Base-by-base conservation (phyloP, 2,797 vertebrate genomes). In the Pogonophryne albipinna region DNA sequence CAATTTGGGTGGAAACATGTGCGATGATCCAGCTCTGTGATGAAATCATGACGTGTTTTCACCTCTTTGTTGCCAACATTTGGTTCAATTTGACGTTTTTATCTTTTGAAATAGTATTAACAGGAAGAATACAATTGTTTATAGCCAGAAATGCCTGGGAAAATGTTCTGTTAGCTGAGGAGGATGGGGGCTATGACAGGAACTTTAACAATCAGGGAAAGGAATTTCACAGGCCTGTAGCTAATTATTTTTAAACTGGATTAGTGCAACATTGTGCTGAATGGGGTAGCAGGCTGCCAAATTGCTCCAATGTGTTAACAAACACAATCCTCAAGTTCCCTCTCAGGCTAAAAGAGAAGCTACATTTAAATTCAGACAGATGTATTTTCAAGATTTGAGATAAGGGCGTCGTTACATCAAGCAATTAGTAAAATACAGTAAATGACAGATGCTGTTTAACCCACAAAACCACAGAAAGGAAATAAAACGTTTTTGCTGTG, bases 171-270 rank as follows among this genome's bases (percentile, higher is more conserved):
- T 38, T 12, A 68, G 69, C 76, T 46, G 34, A 63, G 16, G 38
- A 72, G 55, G 73, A 83, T 19, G 13, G 65, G 71, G 72, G 80
- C 75, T 68, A 82, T 57, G 79, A 84, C 79, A 76, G 72, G 70
- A 90, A 86, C 85, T 82, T 90, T 91, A 85, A 89, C 80, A 88
- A 87, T 79, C 78, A 82, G 74, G 52, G 78, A 83, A 80, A 85
- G 86, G 83, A 90, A 92, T 91, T 93, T 92, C 84, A 90, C 89
- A 89, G 76, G 90, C 82, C 91, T 90, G 90, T 82, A 86, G 88
- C 90, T 91, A 92, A 91, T 92, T 91, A 87, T 91, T 92, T 91
- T 86, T 80, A 90, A 92, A 91, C 83, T 87, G 85, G 90, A 92
- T 92, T 90, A 90, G 87, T 76, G 84, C 86, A 79, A 76, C 82